These are phyloP conservation scores for Hemiprocne comata DNA, from an alignment of 2,113 vertebrate genomes.

Conservation along the genomic window DNA sequence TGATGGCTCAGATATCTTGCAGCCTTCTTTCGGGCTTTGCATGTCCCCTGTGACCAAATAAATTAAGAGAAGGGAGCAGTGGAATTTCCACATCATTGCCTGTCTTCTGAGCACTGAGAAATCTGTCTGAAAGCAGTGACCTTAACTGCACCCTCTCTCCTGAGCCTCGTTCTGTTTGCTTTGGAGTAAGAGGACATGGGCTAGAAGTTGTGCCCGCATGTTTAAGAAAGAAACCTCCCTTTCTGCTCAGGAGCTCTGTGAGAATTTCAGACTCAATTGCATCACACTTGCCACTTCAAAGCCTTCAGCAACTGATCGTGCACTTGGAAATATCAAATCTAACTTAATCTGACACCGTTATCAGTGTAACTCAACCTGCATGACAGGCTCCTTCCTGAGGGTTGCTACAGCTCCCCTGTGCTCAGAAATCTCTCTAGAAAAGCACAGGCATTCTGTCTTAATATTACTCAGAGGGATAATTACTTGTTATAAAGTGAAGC, in stretches of 20 bases:
- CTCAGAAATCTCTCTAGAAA: neutral
- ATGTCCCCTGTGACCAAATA: neutral
- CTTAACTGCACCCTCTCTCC: neutral
- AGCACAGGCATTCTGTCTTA: neutral
- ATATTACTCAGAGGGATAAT: neutral
- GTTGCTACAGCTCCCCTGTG: neutral
- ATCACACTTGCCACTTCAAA: constrained; percentile 7
- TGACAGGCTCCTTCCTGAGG: neutral
- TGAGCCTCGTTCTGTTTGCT: neutral
- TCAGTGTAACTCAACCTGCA: neutral
- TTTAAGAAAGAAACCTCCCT: neutral
- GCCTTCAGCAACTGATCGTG: neutral
- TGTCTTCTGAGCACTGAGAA: neutral
- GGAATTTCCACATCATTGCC: neutral
- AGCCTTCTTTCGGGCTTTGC: neutral
- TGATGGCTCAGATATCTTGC: neutral
- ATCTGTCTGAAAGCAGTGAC: neutral
- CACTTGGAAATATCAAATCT: constrained; percentile 23
- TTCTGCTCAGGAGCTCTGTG: neutral
- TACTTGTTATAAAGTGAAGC: neutral
- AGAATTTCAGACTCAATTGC: neutral
- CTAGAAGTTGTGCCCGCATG: neutral
- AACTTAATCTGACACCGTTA: neutral
- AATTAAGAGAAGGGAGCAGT: neutral
- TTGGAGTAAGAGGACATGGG: neutral